Base-by-base conservation (phyloP, 2,797 vertebrate species). In the Pelobates cultripes region DNA sequence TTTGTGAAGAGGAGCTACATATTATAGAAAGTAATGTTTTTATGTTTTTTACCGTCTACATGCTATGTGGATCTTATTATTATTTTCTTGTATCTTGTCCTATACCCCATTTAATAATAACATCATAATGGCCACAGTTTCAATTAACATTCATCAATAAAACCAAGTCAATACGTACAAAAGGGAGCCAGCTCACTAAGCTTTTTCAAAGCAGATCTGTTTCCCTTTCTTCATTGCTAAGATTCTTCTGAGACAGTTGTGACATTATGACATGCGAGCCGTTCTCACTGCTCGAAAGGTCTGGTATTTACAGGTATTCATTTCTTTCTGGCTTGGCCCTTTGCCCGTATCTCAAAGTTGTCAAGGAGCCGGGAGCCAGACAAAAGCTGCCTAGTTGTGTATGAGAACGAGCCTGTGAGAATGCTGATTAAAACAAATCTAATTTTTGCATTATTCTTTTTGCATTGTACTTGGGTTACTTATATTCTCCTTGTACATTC, bases 271-370 rank as follows among this genome's bases (percentile, higher is more conserved):
- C 81, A 71, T 79, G 55, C 1, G 76, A 73, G 4, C n/a, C 41
- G 77, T 79, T 88, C 69, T 84, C 51, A 72, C 14, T 42, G 7
- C 45, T 68, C 43, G 78, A 42, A 14, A 83, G 51, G 80, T 85
- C 85, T 85, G 76, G 55, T 55, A 68, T 60, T 77, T 80, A 70
- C 71, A 87, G 66, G 72, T 87, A 84, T 84, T 77, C 74, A 63
- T 87, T 86, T 86, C 74, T 67, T 85, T 88, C 79, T 73, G 5
- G 61, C 47, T 80, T 88, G 85, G 77, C 74, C 82, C 78, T 28
- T 55, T 83, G 60, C 72, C 70, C 12, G 57, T 72, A 80, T 45
- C 78, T 88, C 12, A 73, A 71, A 83, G 51, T 77, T 86, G 60
- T 80, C 79, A 83, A 87, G 83, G 72, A 85, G 53, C 3, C 86